A percentile compares a stretch with the other conserved stretches of the same genome.
Conservation (phyloP, 2,888 invertebrate species). For the Cerceris ruficornis region DNA sequence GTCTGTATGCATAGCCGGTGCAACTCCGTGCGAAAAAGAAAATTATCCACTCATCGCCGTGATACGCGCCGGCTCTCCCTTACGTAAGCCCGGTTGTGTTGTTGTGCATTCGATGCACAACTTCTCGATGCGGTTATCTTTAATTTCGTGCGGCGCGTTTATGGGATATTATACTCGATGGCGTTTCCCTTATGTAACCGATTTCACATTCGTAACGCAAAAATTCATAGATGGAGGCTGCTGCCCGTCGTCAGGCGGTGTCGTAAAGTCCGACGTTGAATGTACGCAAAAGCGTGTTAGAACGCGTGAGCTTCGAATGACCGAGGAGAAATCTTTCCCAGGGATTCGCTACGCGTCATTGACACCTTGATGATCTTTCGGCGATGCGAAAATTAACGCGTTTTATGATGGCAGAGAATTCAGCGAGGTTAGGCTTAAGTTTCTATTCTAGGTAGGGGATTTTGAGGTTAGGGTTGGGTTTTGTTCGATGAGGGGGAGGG, state of each 20-base stretch:
- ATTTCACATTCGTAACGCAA: not conserved
- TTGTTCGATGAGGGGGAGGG: too few relatives aligned
- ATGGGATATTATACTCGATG: not conserved
- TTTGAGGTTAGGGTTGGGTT: too few relatives aligned
- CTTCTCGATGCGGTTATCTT: slow-evolving; percentile 1
- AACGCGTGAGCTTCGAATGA: not conserved
- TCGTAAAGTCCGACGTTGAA: not conserved
- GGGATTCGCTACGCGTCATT: not conserved
- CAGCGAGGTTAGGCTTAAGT: too few relatives aligned
- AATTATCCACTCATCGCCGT: slow-evolving; percentile 58
- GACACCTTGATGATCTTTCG: not conserved
- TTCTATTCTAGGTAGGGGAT: too few relatives aligned
- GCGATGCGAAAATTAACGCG: not conserved
- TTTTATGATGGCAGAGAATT: not conserved
- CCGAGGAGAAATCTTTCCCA: not conserved
- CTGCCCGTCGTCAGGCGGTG: not conserved
- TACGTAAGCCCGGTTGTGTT: slow-evolving; percentile 32
- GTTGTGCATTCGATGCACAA: slow-evolving; percentile 14
- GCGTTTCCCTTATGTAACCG: not conserved
- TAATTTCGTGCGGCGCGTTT: not conserved
- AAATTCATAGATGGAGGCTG: not conserved
- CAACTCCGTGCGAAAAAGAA: slow-evolving; percentile 63
- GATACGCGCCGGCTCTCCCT: slow-evolving; percentile 36
- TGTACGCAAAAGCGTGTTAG: not conserved
- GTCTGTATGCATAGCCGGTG: slow-evolving; percentile 20